Evolutionary conservation across 1,140 invertebrate genomes (phyloP).

Genomic region (Bombus ignitus): DNA sequence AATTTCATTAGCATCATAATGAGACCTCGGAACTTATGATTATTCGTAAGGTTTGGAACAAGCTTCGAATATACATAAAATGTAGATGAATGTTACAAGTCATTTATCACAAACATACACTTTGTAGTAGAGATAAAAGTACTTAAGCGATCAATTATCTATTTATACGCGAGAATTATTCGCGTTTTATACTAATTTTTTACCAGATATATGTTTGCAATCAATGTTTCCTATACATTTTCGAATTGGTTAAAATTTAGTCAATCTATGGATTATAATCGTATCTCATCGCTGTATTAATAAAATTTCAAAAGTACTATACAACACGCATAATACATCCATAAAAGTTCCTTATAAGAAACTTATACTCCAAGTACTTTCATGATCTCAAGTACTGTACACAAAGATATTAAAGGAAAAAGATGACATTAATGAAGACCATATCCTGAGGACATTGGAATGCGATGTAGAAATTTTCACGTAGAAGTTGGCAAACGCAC

Average conservation of each 20-base stretch:
- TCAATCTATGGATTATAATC: not conserved
- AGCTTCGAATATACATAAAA: not conserved
- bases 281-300: not conserved
- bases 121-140: not conserved
- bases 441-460: not conserved
- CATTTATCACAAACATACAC: not conserved
- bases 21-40: not conserved
- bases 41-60: not conserved
- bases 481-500: not conserved
- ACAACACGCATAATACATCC: no score
- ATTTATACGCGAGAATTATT: no score
- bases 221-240: not conserved
- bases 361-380: no score
- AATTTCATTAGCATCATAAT: constrained; percentile 3
- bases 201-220: not conserved
- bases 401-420: no score
- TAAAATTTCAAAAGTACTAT: no score
- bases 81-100: not conserved
- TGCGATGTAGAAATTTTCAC: not conserved
- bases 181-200: no score
- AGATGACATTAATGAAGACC: no score
- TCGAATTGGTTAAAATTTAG: not conserved
- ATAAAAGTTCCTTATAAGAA: no score
- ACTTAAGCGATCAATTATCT: not conserved
- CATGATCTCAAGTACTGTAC: no score